Base-by-base conservation (phyloP, 2,797 vertebrate genomes). In the Myoxocephalus aenaeus region DNA sequence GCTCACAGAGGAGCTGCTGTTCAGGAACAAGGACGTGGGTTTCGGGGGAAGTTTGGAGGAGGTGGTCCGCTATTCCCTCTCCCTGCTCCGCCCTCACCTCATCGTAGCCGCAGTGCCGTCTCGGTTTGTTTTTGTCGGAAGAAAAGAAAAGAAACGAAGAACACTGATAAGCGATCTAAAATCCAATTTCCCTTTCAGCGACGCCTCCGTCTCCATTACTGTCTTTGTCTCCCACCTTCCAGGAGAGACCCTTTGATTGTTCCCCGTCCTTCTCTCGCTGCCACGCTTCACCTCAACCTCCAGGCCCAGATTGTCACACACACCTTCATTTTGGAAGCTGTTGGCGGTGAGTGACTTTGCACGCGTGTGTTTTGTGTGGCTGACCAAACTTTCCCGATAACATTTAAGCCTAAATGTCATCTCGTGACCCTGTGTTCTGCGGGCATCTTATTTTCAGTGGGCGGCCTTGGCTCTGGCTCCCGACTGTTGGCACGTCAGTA, bases 1-100 rank as follows among this genome's bases (percentile, higher is more conserved):
- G 96, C 94, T 99, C 79, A 94, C 96, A 0, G 96, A 97, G 81
- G 96, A 99, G 87, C 89, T 96, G 0, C 86, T 98, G 87, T 95
- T 97, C 85, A 95, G 94, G 54, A 95, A 95, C 85, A 91, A 50
- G 51, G 96, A 97, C 0, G 95, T 97, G 6, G 96, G 96, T 32
- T 99, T 97, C 72, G 96, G 96, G 0, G 97, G 97, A 22, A 94
- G 83, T 85, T 84, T 97, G 53, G 84, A 77, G 0, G 88, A 89
- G 1, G 86, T 98, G 73, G 81, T 97, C 61, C 74, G 70, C 72
- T 94, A 96, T 58, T 92, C 96, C 0, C 92, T 98, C 8, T 63
- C 70, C 46, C 89, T 97, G 79, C 94, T 99, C 1, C 15, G 54
- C 9, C 85, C 90, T n/a, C 89, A 87, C 0, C 70, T 98, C 87